These are phyloP conservation scores for Grammomys surdaster DNA, from an alignment of 2,113 vertebrate species.

Conservation along the genomic window DNA sequence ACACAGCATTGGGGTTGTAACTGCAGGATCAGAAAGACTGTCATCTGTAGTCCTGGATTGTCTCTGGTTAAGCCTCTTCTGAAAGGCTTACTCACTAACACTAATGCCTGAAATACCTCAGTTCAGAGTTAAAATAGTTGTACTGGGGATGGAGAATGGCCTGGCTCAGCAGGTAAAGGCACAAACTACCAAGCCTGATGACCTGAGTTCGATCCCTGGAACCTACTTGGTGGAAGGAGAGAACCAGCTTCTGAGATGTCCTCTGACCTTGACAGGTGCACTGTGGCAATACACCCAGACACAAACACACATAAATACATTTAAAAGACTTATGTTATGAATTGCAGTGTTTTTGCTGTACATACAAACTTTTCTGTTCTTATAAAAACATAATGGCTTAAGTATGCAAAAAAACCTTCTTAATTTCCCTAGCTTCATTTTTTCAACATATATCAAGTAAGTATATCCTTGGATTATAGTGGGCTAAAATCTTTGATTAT, in stretches of 20 bases:
- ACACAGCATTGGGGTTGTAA: not conserved
- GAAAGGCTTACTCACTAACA: not conserved
- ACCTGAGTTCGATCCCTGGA: not conserved
- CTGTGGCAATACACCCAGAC: not conserved
- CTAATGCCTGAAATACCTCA: not conserved
- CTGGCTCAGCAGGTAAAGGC: not conserved
- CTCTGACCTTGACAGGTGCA: not conserved
- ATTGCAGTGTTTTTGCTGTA: not conserved
- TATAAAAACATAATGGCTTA: not conserved
- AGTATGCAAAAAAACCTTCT: not conserved
- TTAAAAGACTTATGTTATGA: not conserved
- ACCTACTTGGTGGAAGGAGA: not conserved
- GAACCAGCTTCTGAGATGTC: not conserved
- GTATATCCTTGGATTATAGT: not conserved
- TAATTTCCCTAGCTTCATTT: not conserved
- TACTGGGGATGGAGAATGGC: not conserved
- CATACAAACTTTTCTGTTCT: not conserved
- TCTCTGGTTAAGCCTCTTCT: not conserved
- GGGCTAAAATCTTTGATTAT: not conserved
- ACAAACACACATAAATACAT: not conserved
- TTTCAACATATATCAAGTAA: not conserved
- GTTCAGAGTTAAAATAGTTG: not conserved
- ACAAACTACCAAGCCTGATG: not conserved
- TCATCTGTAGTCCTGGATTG: not conserved
- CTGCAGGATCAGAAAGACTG: not conserved